Conservation (phyloP, 35 echinoderm and acorn worm species). For the Apostichopus japonicus region DNA sequence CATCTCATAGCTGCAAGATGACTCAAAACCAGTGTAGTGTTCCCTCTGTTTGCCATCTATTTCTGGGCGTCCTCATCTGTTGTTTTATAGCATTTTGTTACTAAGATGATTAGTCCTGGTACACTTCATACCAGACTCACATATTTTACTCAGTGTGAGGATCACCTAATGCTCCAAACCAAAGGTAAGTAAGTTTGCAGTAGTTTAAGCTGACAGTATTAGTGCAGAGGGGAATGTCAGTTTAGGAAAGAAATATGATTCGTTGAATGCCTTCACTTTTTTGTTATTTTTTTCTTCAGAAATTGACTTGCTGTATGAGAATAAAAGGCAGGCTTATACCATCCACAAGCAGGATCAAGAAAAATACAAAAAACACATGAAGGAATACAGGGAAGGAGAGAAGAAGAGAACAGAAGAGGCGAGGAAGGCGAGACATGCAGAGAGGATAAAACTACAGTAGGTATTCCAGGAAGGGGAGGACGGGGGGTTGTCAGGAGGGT, state of each 20-base stretch:
- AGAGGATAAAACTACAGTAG: slow-evolving; percentile 60
- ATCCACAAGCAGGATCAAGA: slow-evolving; percentile 57
- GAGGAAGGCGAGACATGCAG: slow-evolving; percentile 55
- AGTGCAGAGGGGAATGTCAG: too few species aligned
- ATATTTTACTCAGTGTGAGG: too few species aligned
- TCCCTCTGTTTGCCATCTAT: background rate
- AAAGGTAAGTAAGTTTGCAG: too few species aligned
- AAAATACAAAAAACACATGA: slow-evolving; percentile 58
- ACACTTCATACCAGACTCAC: too few species aligned
- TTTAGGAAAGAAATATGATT: too few species aligned
- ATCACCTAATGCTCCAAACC: too few species aligned
- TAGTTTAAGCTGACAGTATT: too few species aligned
- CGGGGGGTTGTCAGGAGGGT: background rate
- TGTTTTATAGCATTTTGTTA: too few species aligned
- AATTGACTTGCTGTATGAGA: slow-evolving; percentile 74
- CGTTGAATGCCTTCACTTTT: too few species aligned
- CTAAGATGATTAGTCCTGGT: too few species aligned
- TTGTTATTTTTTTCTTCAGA: slow-evolving; percentile 38
- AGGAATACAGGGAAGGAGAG: slow-evolving; percentile 57
- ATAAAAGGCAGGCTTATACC: slow-evolving; percentile 55
- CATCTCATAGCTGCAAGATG: background rate
- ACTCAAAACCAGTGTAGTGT: too few species aligned
- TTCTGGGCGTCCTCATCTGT: background rate
- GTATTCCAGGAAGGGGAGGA: background rate
- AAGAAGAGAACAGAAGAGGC: slow-evolving; percentile 59